Percentiles rank a stretch among this genome's conserved stretches.
phyloP scores from a whole-genome alignment of 2,888 invertebrate species.

The Nomada fucata region DNA sequence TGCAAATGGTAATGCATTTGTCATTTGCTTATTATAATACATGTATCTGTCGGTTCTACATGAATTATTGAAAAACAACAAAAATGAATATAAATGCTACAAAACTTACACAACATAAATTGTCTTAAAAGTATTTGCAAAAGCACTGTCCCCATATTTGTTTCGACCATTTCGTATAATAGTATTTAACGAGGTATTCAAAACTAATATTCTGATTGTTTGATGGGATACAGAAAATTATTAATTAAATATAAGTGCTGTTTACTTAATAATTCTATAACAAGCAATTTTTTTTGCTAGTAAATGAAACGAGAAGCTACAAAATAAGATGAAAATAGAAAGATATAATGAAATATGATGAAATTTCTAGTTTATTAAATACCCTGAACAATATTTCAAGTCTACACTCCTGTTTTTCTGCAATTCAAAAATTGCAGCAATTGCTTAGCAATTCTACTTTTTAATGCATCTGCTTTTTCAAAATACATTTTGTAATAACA shows the following conservation, averaged over 20 bases:
- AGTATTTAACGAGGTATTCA: conserved; percentile 8
- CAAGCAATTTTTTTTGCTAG: not conserved
- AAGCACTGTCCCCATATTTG: not conserved
- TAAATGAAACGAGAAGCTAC: no score
- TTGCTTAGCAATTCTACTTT: not conserved
- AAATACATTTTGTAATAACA: conserved; percentile 31
- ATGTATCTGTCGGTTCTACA: not conserved
- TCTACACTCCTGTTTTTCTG: not conserved
- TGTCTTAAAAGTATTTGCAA: no score
- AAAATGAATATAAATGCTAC: conserved; percentile 1
- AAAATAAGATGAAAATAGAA: not conserved
- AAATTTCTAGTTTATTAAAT: not conserved
- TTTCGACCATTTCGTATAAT: not conserved
- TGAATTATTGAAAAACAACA: not conserved
- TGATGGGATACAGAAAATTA: not conserved
- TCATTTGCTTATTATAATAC: conserved; percentile 4
- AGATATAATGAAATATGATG: not conserved
- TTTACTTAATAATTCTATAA: not conserved
- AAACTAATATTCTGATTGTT: not conserved
- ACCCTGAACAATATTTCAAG: not conserved
- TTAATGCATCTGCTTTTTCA: not conserved
- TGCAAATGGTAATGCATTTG: conserved; percentile 18
- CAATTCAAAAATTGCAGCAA: not conserved
- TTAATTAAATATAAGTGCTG: not conserved
- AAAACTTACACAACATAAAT: not conserved